A percentile compares a stretch with the other conserved stretches of the same genome.
Conservation (phyloP, 2,113 vertebrate species). For the Chaetura pelagica region DNA sequence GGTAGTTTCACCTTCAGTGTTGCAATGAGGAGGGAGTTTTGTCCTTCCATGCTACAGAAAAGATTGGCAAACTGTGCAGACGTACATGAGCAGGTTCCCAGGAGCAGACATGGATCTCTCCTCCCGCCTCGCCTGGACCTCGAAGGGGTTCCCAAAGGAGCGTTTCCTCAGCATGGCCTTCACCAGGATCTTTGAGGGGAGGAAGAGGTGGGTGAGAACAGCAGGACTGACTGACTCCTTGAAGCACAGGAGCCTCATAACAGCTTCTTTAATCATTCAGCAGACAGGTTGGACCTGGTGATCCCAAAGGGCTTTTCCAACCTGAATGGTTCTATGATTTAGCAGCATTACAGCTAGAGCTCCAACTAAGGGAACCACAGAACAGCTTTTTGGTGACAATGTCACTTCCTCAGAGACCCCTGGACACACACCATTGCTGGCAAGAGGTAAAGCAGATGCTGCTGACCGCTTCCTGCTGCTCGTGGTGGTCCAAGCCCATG, state of each 20-base stretch:
- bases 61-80: neutral
- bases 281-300: neutral
- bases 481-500: neutral
- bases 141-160: constrained; percentile 96
- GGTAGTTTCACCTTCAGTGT: neutral
- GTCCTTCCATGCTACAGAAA: neutral
- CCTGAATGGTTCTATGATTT: neutral
- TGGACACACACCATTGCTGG: neutral
- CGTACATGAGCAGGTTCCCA: constrained; percentile 91
- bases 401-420: neutral
- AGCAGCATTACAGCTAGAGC: neutral
- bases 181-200: constrained; percentile 87
- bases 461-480: neutral
- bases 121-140: constrained; percentile 87
- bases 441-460: neutral
- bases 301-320: no score
- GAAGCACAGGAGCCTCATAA: neutral
- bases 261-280: neutral
- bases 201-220: neutral
- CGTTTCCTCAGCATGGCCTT: constrained; percentile 98
- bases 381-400: neutral
- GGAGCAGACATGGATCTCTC: constrained; percentile 95
- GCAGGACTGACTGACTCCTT: neutral
- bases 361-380: accelerated
- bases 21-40: neutral